phyloP scores from a whole-genome alignment of 2,113 vertebrate genomes.

The Oryzias melastigma region DNA sequence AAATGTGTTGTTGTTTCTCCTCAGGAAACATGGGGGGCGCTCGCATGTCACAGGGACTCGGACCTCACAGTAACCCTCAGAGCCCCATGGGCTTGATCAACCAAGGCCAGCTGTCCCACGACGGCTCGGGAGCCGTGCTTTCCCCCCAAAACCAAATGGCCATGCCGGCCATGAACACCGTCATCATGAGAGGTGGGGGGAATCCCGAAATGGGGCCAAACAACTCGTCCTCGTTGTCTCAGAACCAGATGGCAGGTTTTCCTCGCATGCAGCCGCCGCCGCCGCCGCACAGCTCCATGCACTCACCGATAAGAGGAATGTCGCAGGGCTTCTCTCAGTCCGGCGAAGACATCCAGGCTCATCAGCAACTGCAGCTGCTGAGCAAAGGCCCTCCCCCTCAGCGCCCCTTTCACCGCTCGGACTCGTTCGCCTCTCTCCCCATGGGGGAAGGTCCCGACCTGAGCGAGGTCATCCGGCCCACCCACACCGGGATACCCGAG shows the following conservation, averaged over 20 bases:
- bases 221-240: slow-evolving; percentile 84
- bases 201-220: slow-evolving; percentile 82
- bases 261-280: slow-evolving; percentile 76
- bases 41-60: slow-evolving; percentile 84
- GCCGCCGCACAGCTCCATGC: slow-evolving; percentile 79
- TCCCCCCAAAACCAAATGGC: slow-evolving; percentile 88
- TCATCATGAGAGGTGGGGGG: slow-evolving; percentile 80
- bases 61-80: slow-evolving; percentile 81
- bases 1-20: slow-evolving; percentile 13
- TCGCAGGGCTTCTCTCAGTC: slow-evolving; percentile 79
- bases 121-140: slow-evolving; percentile 83
- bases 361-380: slow-evolving; percentile 84
- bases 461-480: slow-evolving; percentile 93
- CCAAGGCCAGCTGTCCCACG: slow-evolving; percentile 89
- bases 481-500: slow-evolving; percentile 92
- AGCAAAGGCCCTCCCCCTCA: slow-evolving; percentile 82
- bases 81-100: slow-evolving; percentile 90
- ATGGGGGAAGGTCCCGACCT: slow-evolving; percentile 89
- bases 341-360: slow-evolving; percentile 83
- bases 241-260: slow-evolving; percentile 79
- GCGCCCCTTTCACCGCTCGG: slow-evolving; percentile 67
- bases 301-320: slow-evolving; percentile 72
- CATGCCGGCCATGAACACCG: slow-evolving; percentile 85
- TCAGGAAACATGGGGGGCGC: slow-evolving; percentile 81
- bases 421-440: slow-evolving; percentile 77